Evolutionary conservation across 2,888 invertebrate genomes (phyloP).

Genomic region (Nemurella pictetii): DNA sequence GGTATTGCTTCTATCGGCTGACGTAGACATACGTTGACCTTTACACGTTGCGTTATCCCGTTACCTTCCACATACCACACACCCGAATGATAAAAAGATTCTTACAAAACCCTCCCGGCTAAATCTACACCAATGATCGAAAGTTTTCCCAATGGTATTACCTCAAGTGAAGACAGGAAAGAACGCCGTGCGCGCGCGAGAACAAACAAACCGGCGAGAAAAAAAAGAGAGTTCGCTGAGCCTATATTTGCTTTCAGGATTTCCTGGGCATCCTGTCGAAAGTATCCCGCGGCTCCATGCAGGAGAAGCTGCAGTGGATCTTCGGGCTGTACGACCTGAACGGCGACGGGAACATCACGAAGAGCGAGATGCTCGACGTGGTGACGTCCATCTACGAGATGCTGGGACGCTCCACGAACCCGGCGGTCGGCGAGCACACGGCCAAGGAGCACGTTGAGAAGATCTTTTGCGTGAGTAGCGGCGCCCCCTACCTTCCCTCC

Average conservation of each 20-base stretch:
- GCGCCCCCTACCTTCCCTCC: not conserved
- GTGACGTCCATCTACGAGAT: conserved; percentile 85
- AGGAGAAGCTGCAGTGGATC: conserved; percentile 87
- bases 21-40: too few species aligned
- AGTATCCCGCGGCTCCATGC: conserved; percentile 78
- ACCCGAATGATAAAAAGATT: too few species aligned
- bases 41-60: too few species aligned
- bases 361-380: conserved; percentile 81
- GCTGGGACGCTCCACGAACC: conserved; percentile 77
- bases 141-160: not conserved
- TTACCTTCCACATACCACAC: too few species aligned
- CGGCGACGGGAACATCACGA: conserved; percentile 81
- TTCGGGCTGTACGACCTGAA: conserved; percentile 87
- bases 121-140: too few species aligned
- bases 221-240: not conserved
- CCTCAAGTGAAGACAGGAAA: not conserved
- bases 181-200: too few species aligned
- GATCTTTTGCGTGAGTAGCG: conserved; percentile 76
- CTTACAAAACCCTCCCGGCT: too few species aligned
- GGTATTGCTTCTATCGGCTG: too few species aligned
- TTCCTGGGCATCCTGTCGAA: conserved; percentile 82
- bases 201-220: too few species aligned
- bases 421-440: conserved; percentile 69
- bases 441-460: conserved; percentile 83
- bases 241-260: conserved; percentile 61